A percentile compares a stretch with the other conserved stretches of the same genome.
phyloP scores from a whole-genome alignment of 2,113 vertebrate genomes.

The Xenopus borealis region DNA sequence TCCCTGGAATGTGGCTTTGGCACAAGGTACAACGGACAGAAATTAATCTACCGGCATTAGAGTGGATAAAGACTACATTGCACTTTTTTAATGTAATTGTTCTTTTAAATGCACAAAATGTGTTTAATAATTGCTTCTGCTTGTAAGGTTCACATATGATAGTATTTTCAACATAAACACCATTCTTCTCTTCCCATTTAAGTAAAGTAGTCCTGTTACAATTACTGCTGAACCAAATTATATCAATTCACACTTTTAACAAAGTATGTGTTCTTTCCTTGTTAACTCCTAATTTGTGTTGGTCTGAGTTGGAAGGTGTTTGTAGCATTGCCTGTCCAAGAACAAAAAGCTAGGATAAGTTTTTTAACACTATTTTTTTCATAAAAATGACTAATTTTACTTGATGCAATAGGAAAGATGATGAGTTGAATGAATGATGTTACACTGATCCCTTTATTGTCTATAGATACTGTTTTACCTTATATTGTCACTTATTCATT shows the following conservation, averaged over 20 bases:
- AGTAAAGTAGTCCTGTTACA: constrained; percentile 13
- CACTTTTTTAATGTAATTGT: not conserved
- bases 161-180: constrained; percentile 17
- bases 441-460: no score
- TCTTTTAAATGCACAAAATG: not conserved
- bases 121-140: constrained; percentile 21
- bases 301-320: constrained; percentile 18
- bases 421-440: no score
- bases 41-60: constrained; percentile 61
- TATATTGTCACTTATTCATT: no score
- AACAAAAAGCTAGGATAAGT: not conserved
- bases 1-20: constrained; percentile 73
- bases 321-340: not conserved
- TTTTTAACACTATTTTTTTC: no score
- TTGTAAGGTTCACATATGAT: constrained; percentile 8
- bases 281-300: constrained; percentile 7
- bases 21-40: constrained; percentile 57
- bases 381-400: no score
- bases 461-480: no score
- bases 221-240: constrained; percentile 17
- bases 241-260: not conserved
- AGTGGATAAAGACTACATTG: constrained; percentile 53
- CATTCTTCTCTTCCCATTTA: constrained; percentile 31
- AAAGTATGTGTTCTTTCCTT: not conserved
- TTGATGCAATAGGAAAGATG: no score